Conservation (phyloP, 1,140 invertebrate species). For the Micrasema minimum region DNA sequence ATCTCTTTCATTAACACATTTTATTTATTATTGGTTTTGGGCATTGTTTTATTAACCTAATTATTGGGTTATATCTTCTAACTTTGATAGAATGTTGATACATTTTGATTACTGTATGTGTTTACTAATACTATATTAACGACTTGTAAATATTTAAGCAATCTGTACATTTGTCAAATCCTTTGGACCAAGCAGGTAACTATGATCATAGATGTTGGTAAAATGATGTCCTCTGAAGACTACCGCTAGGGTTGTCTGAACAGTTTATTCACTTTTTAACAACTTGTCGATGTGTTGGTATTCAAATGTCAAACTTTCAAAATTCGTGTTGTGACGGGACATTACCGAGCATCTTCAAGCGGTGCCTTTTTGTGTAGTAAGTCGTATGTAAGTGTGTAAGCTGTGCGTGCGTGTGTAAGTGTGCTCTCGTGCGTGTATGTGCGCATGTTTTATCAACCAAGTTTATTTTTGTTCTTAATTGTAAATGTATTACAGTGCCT, state of each 20-base stretch:
- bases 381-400: conserved; percentile 41
- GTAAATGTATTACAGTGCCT: conserved; percentile 81
- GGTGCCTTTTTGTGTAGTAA: conserved; percentile 38
- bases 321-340: conserved; percentile 37
- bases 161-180: conserved; percentile 49
- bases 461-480: conserved; percentile 56
- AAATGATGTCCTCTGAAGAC: conserved; percentile 8
- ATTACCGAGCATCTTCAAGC: conserved; percentile 33
- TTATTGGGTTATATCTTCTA: conserved; percentile 18
- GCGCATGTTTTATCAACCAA: conserved; percentile 59
- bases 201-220: conserved; percentile 39
- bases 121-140: conserved; percentile 33
- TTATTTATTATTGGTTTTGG: neutral
- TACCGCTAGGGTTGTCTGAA: conserved; percentile 32
- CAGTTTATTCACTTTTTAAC: conserved; percentile 51
- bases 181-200: conserved; percentile 49
- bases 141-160: conserved; percentile 47
- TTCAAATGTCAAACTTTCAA: conserved; percentile 60
- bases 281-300: conserved; percentile 63
- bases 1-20: too few relatives aligned
- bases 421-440: conserved; percentile 67
- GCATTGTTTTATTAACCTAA: conserved; percentile 26
- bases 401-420: conserved; percentile 62
- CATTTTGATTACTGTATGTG: conserved; percentile 32
- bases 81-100: conserved; percentile 39